phyloP scores from a whole-genome alignment of 1,140 invertebrate genomes.

The Eufriesea mexicana region DNA sequence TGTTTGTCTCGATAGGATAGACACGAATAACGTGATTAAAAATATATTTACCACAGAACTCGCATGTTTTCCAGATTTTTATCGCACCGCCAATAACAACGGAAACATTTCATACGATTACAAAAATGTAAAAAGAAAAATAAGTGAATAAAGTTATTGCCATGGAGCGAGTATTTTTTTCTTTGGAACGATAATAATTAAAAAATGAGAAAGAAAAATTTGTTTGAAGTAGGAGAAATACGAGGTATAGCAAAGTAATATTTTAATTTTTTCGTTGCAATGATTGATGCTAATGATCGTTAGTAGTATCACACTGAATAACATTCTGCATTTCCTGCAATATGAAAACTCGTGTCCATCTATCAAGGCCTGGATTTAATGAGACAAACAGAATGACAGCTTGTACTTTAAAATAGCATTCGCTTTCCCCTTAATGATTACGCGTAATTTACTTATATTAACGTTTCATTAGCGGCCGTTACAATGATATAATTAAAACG shows the following conservation, averaged over 20 bases:
- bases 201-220: neutral
- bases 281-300: neutral
- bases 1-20: neutral
- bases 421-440: neutral
- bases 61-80: neutral
- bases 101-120: neutral
- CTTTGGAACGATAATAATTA: too few species aligned
- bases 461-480: neutral
- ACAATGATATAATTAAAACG: neutral
- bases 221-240: neutral
- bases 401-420: neutral
- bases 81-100: neutral
- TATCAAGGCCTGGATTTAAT: neutral
- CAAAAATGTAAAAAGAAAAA: neutral
- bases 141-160: neutral
- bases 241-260: neutral
- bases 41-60: neutral
- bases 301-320: neutral
- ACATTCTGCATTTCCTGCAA: neutral
- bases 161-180: too few species aligned
- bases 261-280: neutral
- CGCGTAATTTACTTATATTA: neutral
- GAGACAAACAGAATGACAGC: neutral
- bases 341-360: neutral
- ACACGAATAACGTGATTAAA: neutral